A percentile compares a stretch with the other conserved stretches of the same genome.
These are phyloP conservation scores for Cynocephalus volans DNA, from an alignment of 2,113 vertebrate genomes.

Conservation along the genomic window DNA sequence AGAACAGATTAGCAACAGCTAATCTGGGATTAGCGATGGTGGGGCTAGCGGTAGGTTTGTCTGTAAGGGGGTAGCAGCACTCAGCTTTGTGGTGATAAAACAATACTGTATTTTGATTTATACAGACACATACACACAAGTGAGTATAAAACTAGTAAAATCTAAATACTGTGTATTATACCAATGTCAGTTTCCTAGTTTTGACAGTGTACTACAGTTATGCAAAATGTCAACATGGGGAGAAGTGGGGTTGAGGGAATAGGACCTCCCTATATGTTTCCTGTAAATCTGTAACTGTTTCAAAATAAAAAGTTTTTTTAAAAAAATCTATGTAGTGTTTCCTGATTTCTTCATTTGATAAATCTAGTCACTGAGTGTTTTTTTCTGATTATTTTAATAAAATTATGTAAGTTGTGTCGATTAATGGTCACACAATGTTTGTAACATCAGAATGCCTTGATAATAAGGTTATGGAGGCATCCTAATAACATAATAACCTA, in stretches of 20 bases:
- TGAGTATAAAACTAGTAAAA: neutral
- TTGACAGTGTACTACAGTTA: neutral
- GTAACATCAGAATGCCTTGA: neutral
- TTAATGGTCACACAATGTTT: neutral
- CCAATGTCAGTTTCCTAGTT: neutral
- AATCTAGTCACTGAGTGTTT: neutral
- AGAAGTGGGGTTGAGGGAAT: neutral
- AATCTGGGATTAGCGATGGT: neutral
- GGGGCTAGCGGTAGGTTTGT: no score
- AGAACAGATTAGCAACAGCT: neutral
- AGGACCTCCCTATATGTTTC: neutral
- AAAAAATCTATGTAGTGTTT: neutral
- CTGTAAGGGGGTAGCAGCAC: no score
- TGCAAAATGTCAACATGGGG: neutral
- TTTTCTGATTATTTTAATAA: slow-evolving; percentile 23
- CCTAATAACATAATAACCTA: slow-evolving; percentile 13
- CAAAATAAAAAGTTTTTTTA: neutral
- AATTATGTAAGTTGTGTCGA: neutral
- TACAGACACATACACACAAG: no score
- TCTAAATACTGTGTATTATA: neutral
- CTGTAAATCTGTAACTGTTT: slow-evolving; percentile 23
- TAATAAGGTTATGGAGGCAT: neutral
- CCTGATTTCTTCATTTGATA: slow-evolving; percentile 33
- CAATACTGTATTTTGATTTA: neutral
- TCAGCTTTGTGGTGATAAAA: neutral